phyloP scores from a whole-genome alignment of 2,113 vertebrate species.

The Oncorhynchus tshawytscha region DNA sequence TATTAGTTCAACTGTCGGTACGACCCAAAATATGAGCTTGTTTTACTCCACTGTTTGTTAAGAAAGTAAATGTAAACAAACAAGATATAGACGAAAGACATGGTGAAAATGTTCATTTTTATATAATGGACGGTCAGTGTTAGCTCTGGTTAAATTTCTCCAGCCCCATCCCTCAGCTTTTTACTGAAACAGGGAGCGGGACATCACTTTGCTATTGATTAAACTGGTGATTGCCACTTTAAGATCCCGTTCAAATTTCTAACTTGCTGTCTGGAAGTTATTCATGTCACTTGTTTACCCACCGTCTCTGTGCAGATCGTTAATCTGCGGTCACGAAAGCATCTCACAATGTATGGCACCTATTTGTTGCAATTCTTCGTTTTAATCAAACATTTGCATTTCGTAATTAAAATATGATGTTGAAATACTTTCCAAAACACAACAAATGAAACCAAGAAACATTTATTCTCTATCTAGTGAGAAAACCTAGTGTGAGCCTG shows the following conservation, averaged over 20 bases:
- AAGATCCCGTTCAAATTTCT: background rate
- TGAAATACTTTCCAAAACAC: constrained; percentile 51
- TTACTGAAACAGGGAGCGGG: too few relatives aligned
- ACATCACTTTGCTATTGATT: too few relatives aligned
- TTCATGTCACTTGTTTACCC: constrained; percentile 5
- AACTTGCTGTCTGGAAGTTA: constrained; percentile 3
- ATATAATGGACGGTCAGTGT: too few relatives aligned
- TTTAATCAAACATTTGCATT: constrained; percentile 42
- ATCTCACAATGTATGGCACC: constrained; percentile 10
- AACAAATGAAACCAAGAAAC: constrained; percentile 40
- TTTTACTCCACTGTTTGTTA: too few relatives aligned
- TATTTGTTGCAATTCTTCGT: constrained; percentile 35
- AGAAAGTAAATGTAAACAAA: too few relatives aligned
- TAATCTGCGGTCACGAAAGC: constrained; percentile 6
- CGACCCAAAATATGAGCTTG: too few relatives aligned
- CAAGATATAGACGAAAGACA: too few relatives aligned
- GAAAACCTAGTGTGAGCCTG: background rate
- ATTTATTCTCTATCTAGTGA: constrained; percentile 39
- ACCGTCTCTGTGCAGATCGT: background rate
- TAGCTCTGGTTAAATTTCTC: too few relatives aligned
- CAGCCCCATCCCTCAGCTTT: too few relatives aligned
- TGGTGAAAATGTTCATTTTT: too few relatives aligned
- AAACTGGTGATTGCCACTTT: too few relatives aligned
- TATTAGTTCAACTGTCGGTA: too few relatives aligned
- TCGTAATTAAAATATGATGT: constrained; percentile 54